Evolutionary conservation across 2,113 vertebrate species (phyloP).

Genomic region (Bubo blakistoni): DNA sequence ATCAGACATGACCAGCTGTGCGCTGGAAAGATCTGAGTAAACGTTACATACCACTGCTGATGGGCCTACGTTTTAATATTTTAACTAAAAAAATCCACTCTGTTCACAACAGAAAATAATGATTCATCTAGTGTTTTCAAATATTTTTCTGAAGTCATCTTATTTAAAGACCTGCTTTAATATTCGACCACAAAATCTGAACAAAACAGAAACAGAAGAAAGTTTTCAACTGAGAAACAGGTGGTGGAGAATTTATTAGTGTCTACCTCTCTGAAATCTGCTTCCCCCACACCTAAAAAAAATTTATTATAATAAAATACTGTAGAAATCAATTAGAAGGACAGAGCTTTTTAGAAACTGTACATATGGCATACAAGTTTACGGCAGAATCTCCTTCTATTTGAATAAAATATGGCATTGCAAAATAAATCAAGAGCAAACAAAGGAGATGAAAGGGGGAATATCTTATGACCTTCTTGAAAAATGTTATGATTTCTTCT

Average conservation of each 20-base stretch:
- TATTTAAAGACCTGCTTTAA: not conserved
- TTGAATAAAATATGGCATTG: constrained; percentile 36
- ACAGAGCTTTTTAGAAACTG: not conserved
- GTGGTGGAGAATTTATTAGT: not conserved
- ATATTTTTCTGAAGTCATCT: not conserved
- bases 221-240: not conserved
- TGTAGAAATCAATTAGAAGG: not conserved
- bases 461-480: not conserved
- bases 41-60: not conserved
- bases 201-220: not conserved
- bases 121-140: not conserved
- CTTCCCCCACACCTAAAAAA: not conserved
- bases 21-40: not conserved
- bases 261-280: not conserved
- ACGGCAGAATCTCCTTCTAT: not conserved
- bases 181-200: not conserved
- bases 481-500: not conserved
- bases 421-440: constrained; percentile 13
- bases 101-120: not conserved
- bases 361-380: not conserved
- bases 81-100: not conserved
- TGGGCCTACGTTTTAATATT: not conserved
- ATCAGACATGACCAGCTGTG: not conserved
- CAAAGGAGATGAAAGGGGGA: not conserved
- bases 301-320: not conserved